Conservation (phyloP, 2,888 invertebrate species). For the Callyntrura guangdongensis region DNA sequence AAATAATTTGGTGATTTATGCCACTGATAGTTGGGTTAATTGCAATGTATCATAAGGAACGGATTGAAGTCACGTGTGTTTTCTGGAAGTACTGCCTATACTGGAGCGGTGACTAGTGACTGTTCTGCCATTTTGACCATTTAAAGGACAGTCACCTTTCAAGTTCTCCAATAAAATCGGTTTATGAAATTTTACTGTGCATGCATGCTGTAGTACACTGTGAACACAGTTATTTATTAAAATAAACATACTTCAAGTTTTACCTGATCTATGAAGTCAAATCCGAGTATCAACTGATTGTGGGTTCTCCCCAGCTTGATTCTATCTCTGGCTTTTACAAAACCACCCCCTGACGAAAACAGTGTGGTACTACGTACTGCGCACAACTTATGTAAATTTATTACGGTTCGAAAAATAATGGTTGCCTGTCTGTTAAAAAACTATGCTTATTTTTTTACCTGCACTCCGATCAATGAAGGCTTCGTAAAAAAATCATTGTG, state of each 20-base stretch:
- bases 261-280: neutral
- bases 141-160: neutral
- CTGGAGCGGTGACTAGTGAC: neutral
- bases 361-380: too few relatives aligned
- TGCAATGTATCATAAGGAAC: slow-evolving; percentile 52
- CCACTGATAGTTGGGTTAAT: slow-evolving; percentile 51
- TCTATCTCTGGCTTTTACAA: slow-evolving; percentile 10
- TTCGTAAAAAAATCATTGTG: neutral
- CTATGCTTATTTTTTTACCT: neutral
- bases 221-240: too few relatives aligned
- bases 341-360: slow-evolving; percentile 11
- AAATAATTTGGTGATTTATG: slow-evolving; percentile 70
- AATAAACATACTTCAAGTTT: neutral
- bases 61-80: slow-evolving; percentile 48
- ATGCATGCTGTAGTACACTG: neutral
- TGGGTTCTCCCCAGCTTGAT: neutral
- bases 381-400: slow-evolving; percentile 31
- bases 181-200: too few relatives aligned
- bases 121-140: too few relatives aligned
- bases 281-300: neutral
- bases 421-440: neutral
- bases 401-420: neutral
- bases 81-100: slow-evolving; percentile 57
- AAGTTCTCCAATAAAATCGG: neutral
- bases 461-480: neutral